Evolutionary conservation across 2,113 vertebrate genomes (phyloP).

Genomic region (Dryoscopus gambensis): DNA sequence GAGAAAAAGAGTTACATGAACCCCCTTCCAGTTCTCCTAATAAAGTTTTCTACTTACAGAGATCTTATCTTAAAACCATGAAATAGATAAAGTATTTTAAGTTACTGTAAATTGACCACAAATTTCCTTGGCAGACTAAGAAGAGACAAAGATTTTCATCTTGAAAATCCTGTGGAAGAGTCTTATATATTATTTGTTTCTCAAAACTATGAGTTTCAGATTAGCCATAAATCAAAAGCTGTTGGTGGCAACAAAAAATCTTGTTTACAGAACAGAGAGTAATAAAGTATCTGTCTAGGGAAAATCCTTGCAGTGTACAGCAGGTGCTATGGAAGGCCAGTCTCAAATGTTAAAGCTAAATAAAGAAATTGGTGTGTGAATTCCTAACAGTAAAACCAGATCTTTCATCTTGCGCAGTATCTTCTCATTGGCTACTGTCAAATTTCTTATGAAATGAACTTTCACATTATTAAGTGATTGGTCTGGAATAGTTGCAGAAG

Average conservation of each 20-base stretch:
- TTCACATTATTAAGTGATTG: not conserved
- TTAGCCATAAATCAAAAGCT: not conserved
- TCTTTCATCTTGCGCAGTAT: not conserved
- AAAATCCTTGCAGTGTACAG: not conserved
- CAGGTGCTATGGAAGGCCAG: not conserved
- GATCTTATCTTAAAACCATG: not conserved
- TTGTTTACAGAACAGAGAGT: not conserved
- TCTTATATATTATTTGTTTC: not conserved
- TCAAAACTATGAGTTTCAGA: not conserved
- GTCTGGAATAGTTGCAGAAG: not conserved
- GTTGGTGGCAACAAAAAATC: not conserved
- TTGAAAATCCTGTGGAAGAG: not conserved
- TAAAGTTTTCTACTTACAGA: not conserved
- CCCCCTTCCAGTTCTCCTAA: not conserved
- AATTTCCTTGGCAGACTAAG: not conserved
- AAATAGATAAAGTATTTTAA: not conserved
- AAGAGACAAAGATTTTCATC: not conserved
- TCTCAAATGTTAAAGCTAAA: not conserved
- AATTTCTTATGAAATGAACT: not conserved
- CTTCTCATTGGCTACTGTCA: not conserved
- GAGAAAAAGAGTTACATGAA: not conserved
- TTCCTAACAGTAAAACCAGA: not conserved
- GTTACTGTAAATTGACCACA: not conserved
- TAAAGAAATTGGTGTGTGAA: not conserved
- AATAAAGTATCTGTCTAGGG: not conserved